These are phyloP conservation scores for Excalfactoria chinensis DNA, from an alignment of 2,113 vertebrate species.

Conservation along the genomic window DNA sequence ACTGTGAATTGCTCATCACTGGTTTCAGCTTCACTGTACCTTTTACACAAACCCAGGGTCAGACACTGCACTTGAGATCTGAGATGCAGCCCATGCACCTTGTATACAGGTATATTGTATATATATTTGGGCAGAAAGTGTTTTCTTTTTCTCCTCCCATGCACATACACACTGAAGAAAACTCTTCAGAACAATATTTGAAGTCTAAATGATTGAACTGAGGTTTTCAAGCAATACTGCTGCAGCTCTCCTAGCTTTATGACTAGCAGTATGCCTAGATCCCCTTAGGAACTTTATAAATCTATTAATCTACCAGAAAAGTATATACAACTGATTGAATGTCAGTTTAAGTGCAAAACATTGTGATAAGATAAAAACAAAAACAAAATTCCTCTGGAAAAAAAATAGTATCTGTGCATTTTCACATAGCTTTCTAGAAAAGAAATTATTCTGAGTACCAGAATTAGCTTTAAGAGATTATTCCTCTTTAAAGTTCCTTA, in stretches of 20 bases:
- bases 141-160: background rate
- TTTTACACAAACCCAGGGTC: background rate
- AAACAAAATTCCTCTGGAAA: background rate
- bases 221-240: background rate
- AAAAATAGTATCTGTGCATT: background rate
- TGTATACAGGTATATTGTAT: background rate
- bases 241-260: background rate
- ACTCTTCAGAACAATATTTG: background rate
- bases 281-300: conserved; percentile 29
- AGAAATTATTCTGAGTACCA: background rate
- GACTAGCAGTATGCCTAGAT: conserved; percentile 27
- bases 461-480: conserved; percentile 25
- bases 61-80: background rate
- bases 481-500: conserved; percentile 25
- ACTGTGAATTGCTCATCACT: accelerated
- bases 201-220: background rate
- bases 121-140: background rate
- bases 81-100: background rate
- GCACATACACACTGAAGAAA: background rate
- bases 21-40: background rate
- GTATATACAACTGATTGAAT: background rate
- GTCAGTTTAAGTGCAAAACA: background rate
- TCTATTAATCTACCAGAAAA: conserved; percentile 36
- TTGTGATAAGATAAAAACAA: background rate
- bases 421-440: background rate